Percentiles rank a stretch among this genome's conserved stretches.
These are phyloP conservation scores for Drosophila funebris DNA, from an alignment of 1,140 invertebrate species.

Conservation along the genomic window DNA sequence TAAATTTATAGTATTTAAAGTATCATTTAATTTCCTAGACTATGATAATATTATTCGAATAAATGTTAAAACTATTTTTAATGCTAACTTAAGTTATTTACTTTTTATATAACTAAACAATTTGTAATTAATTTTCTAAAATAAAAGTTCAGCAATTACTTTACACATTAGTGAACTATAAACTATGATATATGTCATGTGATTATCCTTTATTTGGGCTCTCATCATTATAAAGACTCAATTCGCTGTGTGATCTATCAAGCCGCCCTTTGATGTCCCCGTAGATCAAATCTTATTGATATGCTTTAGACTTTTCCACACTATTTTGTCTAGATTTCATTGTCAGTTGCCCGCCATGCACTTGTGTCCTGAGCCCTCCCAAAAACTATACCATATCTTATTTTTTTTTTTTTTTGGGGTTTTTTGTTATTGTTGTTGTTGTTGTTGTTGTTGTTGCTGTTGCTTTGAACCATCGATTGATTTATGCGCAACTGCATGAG, in stretches of 20 bases:
- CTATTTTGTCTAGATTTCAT: not conserved
- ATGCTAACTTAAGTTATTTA: too few relatives aligned
- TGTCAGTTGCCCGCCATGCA: not conserved
- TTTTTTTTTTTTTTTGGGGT: conserved; percentile 4
- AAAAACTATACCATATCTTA: conserved; percentile 19
- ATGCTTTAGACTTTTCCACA: conserved; percentile 9
- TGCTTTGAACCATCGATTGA: conserved; percentile 48
- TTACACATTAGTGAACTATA: not conserved
- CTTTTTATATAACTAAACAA: too few relatives aligned
- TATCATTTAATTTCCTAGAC: too few relatives aligned
- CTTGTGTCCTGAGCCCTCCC: conserved; percentile 31
- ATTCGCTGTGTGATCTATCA: not conserved
- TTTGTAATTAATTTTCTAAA: too few relatives aligned
- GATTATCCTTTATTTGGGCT: not conserved
- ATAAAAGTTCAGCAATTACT: not conserved
- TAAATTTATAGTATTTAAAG: too few relatives aligned
- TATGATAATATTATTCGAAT: too few relatives aligned
- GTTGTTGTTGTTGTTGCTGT: conserved; percentile 21
- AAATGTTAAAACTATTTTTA: too few relatives aligned
- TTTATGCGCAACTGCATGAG: conserved; percentile 60
- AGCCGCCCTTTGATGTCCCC: conserved; percentile 28
- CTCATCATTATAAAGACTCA: conserved; percentile 4
- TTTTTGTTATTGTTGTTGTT: conserved; percentile 7
- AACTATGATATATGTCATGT: not conserved
- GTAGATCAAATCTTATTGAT: conserved; percentile 11